Evolutionary conservation across 1,140 invertebrate genomes (phyloP), one percentile per base, ranked within the genome.

Genomic region (Charaxes varanes): DNA sequence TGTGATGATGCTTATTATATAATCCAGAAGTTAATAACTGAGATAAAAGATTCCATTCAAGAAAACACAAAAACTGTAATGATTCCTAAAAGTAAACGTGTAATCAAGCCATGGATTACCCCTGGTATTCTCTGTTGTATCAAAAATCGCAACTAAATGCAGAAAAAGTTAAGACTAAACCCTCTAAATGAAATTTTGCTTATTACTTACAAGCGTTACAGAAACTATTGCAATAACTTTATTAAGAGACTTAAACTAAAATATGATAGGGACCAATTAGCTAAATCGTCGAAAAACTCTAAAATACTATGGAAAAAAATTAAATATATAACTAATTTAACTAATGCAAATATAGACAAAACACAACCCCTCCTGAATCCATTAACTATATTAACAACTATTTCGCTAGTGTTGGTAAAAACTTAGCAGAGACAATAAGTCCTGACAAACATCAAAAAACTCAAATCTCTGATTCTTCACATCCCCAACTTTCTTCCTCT

Each of bases 301-400:
- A 46, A 46, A 38, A n/a, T 6, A 13, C 26, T 41, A 6, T 49
- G 46, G 46, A 35, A 35, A 5, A 51, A 36, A 5, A 51, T 51
- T 10, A 55, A 51, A 30, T 24, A 14, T n/a, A 45, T 51, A 22
- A 31, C 28, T 17, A 5, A 36, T 27, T 21, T 24, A 10, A 42
- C 37, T 6, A 17, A 38, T 10, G 2, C 8, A 13, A 43, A 47
- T 28, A 8, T 7, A 6, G 10, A 32, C 7, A 41, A 41, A n/a
- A 13, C 15, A 5, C 16, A 7, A 23, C 31, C 13, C 36, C 40
- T 14, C 10, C 6, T 14, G 41, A 44, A 11, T 52, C 53, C 10
- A 30, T 42, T 24, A 41, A 52, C 8, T 35, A 4, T 24, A 27
- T 52, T 3, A 52, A 56, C 31, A 3, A 35, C 3, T 48, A 33